Base-by-base conservation (phyloP, 2,888 invertebrate species). In the Diarsia rubi region DNA sequence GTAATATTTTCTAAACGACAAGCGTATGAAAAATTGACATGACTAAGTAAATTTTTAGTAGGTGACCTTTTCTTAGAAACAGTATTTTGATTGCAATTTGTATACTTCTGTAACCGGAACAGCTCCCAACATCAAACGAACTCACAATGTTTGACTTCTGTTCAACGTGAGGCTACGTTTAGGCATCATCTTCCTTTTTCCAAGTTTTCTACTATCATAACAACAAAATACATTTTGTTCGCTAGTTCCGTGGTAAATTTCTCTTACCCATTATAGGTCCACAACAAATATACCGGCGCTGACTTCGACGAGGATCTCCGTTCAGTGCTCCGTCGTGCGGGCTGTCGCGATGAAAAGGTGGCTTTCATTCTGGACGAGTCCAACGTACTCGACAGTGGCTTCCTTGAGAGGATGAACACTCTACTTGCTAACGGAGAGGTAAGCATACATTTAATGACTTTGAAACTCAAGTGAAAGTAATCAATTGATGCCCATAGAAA, bases 291-390 rank as follows among this genome's bases (percentile, higher is more conserved):
- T 94, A 99, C 99, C 1, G 99, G 99, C 31, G 99, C 98, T 89
- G 99, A 99, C 95, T 99, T 99, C 94, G 99, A 99, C 95, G 99
- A 99, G 94, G 99, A 99, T 95, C 96, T 99, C 82, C 98, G 99
- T 80, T 98, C 98, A 57, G 98, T 99, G 44, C 94, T 99, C 77
- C 97, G 99, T 49, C 97, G 99, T 69, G 98, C 98, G 44, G 98
- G 98, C 31, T 99, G 99, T 90, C 98, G 99, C 94, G 99, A 99
- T 93, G 99, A 99, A 94, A 99, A 99, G 95, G 99, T 99, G 79
- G 99, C 99, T 66, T 99, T 99, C 93, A 99, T 99, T 90, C 97
- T 99, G 93, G 99, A 99, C 94, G 99, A 99, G 94, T 99, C 99
- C 0, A 99, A 99, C 94, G 99, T 99, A 59, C 96, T 99, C 69